These are phyloP conservation scores for Homalodisca vitripennis DNA, from an alignment of 1,140 invertebrate genomes.

Conservation along the genomic window DNA sequence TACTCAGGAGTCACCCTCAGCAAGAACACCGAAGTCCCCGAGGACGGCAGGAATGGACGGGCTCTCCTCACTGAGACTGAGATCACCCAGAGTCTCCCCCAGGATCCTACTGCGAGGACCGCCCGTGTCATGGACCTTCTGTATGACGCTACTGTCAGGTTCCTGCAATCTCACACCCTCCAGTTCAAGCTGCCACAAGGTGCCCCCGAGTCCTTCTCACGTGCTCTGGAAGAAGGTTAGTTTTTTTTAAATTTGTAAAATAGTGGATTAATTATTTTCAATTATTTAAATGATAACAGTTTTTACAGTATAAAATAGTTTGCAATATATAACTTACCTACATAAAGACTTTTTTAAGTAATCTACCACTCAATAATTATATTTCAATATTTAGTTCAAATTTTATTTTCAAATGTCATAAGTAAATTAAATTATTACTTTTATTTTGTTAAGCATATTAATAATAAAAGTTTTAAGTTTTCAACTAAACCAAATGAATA, in stretches of 20 bases:
- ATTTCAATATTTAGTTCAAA: no score
- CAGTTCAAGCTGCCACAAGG: conserved; percentile 58
- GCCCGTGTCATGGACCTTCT: conserved; percentile 55
- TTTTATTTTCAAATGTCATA: no score
- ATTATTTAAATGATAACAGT: no score
- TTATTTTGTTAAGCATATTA: no score
- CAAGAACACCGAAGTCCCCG: conserved; percentile 52
- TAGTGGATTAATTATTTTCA: no score
- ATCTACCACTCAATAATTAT: no score
- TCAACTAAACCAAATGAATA: no score
- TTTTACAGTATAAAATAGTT: no score
- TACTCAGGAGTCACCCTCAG: conserved; percentile 58
- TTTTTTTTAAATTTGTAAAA: neutral
- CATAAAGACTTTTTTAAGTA: no score
- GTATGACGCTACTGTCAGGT: conserved; percentile 53
- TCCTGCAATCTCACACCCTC: conserved; percentile 59
- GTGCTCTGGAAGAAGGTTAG: conserved; percentile 62
- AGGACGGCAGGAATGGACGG: conserved; percentile 45
- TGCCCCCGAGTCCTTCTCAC: conserved; percentile 52
- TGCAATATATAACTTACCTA: no score
- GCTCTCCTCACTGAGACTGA: conserved; percentile 54
- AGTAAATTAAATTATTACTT: no score
- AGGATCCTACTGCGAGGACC: conserved; percentile 51
- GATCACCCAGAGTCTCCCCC: conserved; percentile 52
- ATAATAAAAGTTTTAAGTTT: no score